Conservation (phyloP, 1,140 invertebrate genomes). For the Bombus terrestris region DNA sequence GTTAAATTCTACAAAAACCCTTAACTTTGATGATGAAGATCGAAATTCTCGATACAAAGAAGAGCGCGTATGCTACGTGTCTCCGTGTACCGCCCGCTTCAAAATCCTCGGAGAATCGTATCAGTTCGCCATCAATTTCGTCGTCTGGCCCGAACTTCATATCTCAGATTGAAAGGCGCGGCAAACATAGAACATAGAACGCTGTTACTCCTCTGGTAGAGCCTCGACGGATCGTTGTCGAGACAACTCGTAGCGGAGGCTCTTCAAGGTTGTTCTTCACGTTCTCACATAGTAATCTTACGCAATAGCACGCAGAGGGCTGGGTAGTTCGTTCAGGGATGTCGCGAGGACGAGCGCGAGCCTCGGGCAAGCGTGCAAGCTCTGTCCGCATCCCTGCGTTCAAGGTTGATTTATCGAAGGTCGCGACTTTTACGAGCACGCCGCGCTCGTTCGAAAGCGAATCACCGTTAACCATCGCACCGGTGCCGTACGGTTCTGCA, state of each 20-base stretch:
- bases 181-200: neutral
- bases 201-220: neutral
- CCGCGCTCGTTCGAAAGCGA: conserved; percentile 15
- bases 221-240: conserved; percentile 25
- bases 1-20: neutral
- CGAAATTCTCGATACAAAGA: neutral
- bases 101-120: neutral
- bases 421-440: conserved; percentile 16
- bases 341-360: neutral
- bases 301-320: conserved; percentile 42
- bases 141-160: neutral
- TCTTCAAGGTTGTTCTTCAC: conserved; percentile 56
- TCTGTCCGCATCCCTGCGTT: neutral
- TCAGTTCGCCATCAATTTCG: neutral
- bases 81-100: neutral
- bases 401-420: conserved; percentile 16
- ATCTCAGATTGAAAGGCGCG: neutral
- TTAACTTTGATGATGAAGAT: too few species aligned
- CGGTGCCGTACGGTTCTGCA: neutral
- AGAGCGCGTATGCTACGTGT: neutral
- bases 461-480: conserved; percentile 37
- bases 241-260: neutral
- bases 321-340: neutral
- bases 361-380: neutral
- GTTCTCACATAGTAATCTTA: conserved; percentile 53